Conservation (phyloP, 2,797 vertebrate species). For the Dryobates pubescens region DNA sequence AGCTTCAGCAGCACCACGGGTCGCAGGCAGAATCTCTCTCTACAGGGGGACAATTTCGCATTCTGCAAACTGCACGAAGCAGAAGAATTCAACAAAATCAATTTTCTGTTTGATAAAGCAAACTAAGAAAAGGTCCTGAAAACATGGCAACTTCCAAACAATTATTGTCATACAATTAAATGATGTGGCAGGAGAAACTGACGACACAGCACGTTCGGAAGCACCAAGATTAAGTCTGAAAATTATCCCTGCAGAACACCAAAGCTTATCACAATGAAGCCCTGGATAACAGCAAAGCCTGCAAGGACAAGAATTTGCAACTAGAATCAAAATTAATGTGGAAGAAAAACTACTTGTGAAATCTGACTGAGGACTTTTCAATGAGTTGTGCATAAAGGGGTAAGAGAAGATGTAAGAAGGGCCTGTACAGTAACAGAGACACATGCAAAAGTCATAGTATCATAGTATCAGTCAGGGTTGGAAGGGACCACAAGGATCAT, state of each 20-base stretch:
- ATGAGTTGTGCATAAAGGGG: not conserved
- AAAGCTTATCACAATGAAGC: conserved; percentile 25
- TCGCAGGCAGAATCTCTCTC: not conserved
- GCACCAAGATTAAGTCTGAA: conserved; percentile 37
- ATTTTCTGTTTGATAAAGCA: not conserved
- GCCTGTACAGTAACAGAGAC: not conserved
- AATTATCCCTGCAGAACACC: conserved; percentile 26
- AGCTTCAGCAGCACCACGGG: fast-evolving
- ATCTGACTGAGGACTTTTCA: not conserved
- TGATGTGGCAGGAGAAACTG: conserved; percentile 34
- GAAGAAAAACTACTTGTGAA: conserved; percentile 10
- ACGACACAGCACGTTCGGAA: not conserved
- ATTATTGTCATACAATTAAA: conserved; percentile 20
- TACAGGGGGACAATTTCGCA: not conserved
- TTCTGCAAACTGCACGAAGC: not conserved
- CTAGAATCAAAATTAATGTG: conserved; percentile 30
- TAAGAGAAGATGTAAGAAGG: not conserved
- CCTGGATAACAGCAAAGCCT: conserved; percentile 4
- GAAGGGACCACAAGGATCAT: too few relatives aligned
- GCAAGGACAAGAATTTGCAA: conserved; percentile 17
- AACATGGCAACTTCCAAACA: conserved; percentile 7
- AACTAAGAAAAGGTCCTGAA: conserved; percentile 7
- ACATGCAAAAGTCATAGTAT: not conserved
- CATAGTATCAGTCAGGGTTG: too few relatives aligned
- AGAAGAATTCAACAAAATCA: not conserved